Percentiles rank a stretch among this genome's conserved stretches.
Evolutionary conservation across 2,888 invertebrate genomes (phyloP).

Genomic region (Trichopoda pennipes): DNA sequence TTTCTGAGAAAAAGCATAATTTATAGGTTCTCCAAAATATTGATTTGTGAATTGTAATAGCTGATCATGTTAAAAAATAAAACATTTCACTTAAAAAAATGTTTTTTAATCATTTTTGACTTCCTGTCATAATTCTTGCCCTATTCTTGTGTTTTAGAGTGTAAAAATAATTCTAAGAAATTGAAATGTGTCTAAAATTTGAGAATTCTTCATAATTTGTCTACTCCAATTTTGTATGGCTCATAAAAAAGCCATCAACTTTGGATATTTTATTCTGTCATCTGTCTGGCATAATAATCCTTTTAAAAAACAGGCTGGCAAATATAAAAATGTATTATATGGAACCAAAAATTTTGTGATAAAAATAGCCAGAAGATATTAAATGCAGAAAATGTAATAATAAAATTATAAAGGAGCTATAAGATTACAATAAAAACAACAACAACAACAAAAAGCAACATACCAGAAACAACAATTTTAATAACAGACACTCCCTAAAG

Average conservation of each 20-base stretch:
- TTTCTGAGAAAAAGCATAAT: no score
- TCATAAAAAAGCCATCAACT: slow-evolving; percentile 55
- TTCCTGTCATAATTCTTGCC: no score
- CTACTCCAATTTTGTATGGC: slow-evolving; percentile 56
- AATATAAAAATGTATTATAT: slow-evolving; percentile 36
- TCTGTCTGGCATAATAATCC: slow-evolving; percentile 62
- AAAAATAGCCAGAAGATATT: slow-evolving; percentile 36
- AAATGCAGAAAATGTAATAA: slow-evolving; percentile 12
- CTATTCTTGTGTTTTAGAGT: no score
- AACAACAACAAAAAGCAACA: slow-evolving; percentile 3
- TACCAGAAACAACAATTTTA: slow-evolving; percentile 45
- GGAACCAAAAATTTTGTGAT: slow-evolving; percentile 20
- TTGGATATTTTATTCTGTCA: slow-evolving; percentile 53
- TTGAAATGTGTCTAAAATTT: not conserved
- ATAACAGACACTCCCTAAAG: slow-evolving; percentile 45
- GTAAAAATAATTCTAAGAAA: no score
- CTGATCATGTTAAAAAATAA: no score
- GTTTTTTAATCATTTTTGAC: no score
- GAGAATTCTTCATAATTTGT: slow-evolving; percentile 60
- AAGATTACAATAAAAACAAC: slow-evolving; percentile 5
- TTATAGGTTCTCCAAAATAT: no score
- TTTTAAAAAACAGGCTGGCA: slow-evolving; percentile 25
- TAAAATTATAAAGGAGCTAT: slow-evolving; percentile 31
- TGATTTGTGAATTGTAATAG: no score
- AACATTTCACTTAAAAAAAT: no score